These are phyloP conservation scores for Paramormyrops kingsleyae DNA, from an alignment of 2,113 vertebrate genomes.

Conservation along the genomic window DNA sequence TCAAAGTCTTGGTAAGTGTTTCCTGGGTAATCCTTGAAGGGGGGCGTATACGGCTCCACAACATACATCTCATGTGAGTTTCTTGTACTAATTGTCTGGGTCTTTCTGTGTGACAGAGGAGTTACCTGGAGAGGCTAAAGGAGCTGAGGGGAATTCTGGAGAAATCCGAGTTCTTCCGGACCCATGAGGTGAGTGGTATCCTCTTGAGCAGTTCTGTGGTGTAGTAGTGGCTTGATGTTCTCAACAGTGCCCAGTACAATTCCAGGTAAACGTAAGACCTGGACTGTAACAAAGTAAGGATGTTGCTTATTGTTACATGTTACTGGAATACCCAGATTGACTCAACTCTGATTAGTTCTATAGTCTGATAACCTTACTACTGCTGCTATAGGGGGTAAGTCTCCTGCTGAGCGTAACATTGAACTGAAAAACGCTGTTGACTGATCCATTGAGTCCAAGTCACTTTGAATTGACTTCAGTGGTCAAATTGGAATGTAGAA, in stretches of 20 bases:
- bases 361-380: not conserved
- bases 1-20: conserved; percentile 63
- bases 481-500: not conserved
- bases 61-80: not conserved
- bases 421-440: not conserved
- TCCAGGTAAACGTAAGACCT: not conserved
- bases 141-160: conserved; percentile 68
- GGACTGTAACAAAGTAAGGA: not conserved
- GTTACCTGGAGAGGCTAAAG: conserved; percentile 66
- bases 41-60: not conserved
- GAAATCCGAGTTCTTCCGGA: conserved; percentile 71
- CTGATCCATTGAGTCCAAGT: not conserved
- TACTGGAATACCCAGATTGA: not conserved
- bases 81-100: not conserved
- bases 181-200: conserved; percentile 68
- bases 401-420: not conserved
- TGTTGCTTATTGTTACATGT: not conserved
- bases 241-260: not conserved
- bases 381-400: not conserved
- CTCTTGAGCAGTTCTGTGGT: not conserved
- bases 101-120: conserved; percentile 49
- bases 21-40: not conserved
- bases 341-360: not conserved
- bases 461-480: not conserved
- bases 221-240: not conserved